Evolutionary conservation across 2,797 vertebrate species (phyloP), one percentile per base, ranked within the genome.

Genomic region (Craterocephalus amniculus): DNA sequence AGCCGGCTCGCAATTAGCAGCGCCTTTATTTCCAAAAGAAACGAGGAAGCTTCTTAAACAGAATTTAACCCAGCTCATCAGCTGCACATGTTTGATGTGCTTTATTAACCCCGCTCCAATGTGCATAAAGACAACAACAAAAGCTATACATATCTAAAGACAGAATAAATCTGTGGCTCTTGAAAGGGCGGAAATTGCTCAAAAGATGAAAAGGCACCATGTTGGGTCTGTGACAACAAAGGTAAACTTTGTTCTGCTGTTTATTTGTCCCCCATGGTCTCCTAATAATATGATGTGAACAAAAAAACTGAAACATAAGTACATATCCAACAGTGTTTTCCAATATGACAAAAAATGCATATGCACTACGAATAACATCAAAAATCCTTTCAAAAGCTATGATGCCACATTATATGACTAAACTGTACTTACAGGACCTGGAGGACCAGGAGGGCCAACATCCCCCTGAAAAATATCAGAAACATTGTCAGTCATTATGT

Each of bases 351-450:
- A 35, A 66, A 56, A 16, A 11, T 26, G 38, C 40, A 36, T 61
- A 75, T 35, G 13, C 58, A 16, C 45, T 34, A 56, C n/a, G 18
- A 16, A 16, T 34, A n/a, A 63, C 20, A 58, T 8, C 35, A 27
- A 68, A 29, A 1, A 9, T 31, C 27, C 68, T 31, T 63, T 3
- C 68, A 20, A 35, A 34, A 58, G 11, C 45, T 48, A 22, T 2
- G 43, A 48, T 2, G 40, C 57, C 24, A 40, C 35, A 7, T 48
- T 69, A 65, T 9, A 38, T 0, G 6, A 14, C 13, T 54, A 6
- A 52, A 34, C 58, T 79, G 64, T 91, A 94, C 94, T 95, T 90
- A 96, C 95, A 72, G 92, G 89, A 76, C 94, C 94, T 38, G 95
- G 94, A 24, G 88, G 67, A 87, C 95, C 95, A 84, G 92, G 90